A percentile compares a stretch with the other conserved stretches of the same genome.
Evolutionary conservation across 2,113 vertebrate species (phyloP).

Genomic region (Fregetta grallaria): DNA sequence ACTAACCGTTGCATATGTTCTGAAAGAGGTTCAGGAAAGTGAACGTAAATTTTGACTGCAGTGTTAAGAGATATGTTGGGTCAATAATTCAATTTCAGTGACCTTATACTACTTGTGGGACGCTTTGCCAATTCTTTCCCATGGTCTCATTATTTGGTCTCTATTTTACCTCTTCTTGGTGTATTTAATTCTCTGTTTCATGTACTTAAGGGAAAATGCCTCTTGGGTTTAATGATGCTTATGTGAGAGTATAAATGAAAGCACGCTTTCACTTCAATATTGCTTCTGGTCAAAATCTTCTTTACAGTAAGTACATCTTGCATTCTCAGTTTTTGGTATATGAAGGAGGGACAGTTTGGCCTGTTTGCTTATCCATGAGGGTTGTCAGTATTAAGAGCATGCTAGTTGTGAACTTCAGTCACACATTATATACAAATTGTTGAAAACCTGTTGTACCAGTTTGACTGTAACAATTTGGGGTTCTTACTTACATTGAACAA

Average conservation of each 20-base stretch:
- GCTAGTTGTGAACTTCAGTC: not conserved
- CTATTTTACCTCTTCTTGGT: not conserved
- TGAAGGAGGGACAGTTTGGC: not conserved
- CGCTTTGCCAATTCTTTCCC: not conserved
- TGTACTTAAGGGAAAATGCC: not conserved
- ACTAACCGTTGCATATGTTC: not conserved
- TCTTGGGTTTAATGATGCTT: not conserved
- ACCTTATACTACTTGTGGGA: not conserved
- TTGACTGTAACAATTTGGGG: not conserved
- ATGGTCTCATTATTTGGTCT: not conserved
- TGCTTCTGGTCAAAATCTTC: not conserved
- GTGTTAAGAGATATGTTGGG: not conserved
- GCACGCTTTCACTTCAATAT: not conserved
- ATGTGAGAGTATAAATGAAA: not conserved
- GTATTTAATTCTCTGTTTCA: not conserved
- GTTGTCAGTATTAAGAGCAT: not conserved
- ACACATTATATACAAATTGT: not conserved
- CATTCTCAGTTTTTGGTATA: not conserved
- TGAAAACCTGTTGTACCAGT: constrained; percentile 19
- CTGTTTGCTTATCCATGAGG: not conserved
- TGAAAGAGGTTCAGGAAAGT: not conserved
- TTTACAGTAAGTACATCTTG: not conserved
- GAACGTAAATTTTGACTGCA: not conserved
- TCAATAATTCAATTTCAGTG: not conserved
- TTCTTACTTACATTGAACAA: not conserved